phyloP scores from a whole-genome alignment of 2,888 invertebrate genomes.

The Plebejus melissa region DNA sequence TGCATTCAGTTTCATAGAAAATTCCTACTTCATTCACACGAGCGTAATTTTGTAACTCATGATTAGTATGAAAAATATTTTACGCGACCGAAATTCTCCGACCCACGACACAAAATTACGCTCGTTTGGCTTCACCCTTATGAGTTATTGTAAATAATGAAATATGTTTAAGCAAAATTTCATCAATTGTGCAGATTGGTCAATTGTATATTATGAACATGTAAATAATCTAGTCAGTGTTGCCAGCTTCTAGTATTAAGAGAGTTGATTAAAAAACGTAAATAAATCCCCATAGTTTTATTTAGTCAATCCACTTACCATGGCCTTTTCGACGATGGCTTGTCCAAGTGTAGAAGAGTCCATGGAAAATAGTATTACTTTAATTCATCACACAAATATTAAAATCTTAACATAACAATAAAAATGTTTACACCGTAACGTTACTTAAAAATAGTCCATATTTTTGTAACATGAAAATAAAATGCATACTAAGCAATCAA shows the following conservation, averaged over 20 bases:
- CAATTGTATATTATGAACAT: slow-evolving; percentile 28
- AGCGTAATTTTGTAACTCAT: no score
- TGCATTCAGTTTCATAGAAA: no score
- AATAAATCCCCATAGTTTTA: slow-evolving; percentile 54
- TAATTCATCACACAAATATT: slow-evolving; percentile 57
- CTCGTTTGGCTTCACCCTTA: no score
- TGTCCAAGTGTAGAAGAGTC: slow-evolving; percentile 70
- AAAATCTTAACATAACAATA: slow-evolving; percentile 33
- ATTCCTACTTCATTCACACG: no score
- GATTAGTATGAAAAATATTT: no score
- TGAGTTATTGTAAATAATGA: neutral
- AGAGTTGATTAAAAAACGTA: slow-evolving; percentile 46
- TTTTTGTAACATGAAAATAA: slow-evolving; percentile 23
- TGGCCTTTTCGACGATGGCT: slow-evolving; percentile 70
- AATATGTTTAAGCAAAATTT: neutral
- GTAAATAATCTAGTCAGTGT: slow-evolving; percentile 40
- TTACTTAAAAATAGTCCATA: slow-evolving; percentile 23
- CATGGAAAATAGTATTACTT: slow-evolving; percentile 73
- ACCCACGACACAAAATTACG: no score
- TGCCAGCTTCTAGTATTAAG: slow-evolving; percentile 29
- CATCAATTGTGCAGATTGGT: neutral
- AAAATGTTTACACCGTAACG: slow-evolving; percentile 27
- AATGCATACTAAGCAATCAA: slow-evolving; percentile 7
- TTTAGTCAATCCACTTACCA: slow-evolving; percentile 70
- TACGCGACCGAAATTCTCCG: no score